phyloP scores from a whole-genome alignment of 92 coral and sea anemone species.

The Paramuricea clavata region DNA sequence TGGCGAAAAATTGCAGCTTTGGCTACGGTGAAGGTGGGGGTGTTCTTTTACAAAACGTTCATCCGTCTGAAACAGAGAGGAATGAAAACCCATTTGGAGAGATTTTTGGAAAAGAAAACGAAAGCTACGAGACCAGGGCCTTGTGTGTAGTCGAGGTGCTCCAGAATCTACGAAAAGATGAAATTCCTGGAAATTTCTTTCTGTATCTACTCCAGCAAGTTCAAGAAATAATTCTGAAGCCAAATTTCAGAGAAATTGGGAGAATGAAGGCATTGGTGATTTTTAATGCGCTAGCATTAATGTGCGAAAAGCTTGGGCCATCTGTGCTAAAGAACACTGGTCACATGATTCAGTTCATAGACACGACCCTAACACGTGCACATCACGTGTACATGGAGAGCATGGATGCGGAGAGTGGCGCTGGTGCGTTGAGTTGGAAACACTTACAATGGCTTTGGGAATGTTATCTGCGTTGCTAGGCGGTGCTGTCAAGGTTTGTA shows the following conservation, averaged over 20 bases:
- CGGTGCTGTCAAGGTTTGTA: conserved; percentile 81
- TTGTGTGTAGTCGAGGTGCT: conserved; percentile 83
- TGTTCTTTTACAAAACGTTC: conserved; percentile 38
- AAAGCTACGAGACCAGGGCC: conserved; percentile 65
- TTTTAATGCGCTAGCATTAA: conserved; percentile 80
- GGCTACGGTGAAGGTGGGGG: conserved; percentile 90
- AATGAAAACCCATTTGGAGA: conserved; percentile 46
- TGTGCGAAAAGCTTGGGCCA: conserved; percentile 98
- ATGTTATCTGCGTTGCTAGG: conserved; percentile 92
- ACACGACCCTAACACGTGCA: conserved; percentile 83
- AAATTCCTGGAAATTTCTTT: conserved; percentile 84
- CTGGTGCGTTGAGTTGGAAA: conserved; percentile 79
- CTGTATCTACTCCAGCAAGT: conserved; percentile 82
- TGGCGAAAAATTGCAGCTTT: conserved; percentile 71
- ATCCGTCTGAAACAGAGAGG: background rate
- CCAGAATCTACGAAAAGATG: conserved; percentile 70
- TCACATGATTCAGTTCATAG: conserved; percentile 81
- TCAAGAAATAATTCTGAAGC: conserved; percentile 64
- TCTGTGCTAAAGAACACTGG: conserved; percentile 79
- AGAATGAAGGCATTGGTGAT: conserved; percentile 64
- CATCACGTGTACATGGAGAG: conserved; percentile 48
- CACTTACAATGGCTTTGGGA: conserved; percentile 92
- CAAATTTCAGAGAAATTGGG: conserved; percentile 1
- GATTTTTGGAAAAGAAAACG: conserved; percentile 66
- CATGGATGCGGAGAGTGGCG: conserved; percentile 46